Evolutionary conservation across 2,888 invertebrate species (phyloP).

Genomic region (Nezara viridula): DNA sequence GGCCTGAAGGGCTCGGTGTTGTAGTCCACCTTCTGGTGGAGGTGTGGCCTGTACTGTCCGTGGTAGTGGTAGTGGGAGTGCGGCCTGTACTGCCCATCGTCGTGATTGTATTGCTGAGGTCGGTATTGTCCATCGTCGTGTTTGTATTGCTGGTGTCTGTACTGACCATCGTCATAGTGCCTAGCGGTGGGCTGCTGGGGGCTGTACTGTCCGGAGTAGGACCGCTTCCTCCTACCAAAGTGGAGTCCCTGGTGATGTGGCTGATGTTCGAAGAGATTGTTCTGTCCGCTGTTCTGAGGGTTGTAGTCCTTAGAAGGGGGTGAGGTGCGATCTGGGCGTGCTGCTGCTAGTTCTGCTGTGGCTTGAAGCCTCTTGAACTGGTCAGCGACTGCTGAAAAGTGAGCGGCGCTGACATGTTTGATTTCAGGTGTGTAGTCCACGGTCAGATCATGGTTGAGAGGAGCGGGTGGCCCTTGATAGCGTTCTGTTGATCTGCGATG

Average conservation of each 20-base stretch:
- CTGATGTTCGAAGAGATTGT: background rate
- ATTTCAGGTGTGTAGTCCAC: constrained; percentile 70
- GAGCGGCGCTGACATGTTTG: constrained; percentile 69
- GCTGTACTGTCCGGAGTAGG: background rate
- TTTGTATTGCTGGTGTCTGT: background rate
- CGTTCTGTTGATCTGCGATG: constrained; percentile 39
- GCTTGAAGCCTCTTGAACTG: constrained; percentile 63
- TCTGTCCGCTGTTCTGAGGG: background rate
- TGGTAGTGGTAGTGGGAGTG: background rate
- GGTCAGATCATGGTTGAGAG: constrained; percentile 65
- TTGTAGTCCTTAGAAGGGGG: constrained; percentile 8
- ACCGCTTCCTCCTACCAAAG: background rate
- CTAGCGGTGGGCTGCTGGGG: background rate
- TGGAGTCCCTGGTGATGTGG: background rate
- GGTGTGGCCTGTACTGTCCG: constrained; percentile 50
- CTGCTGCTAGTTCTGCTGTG: background rate
- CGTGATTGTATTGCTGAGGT: background rate
- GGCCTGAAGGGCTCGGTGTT: background rate
- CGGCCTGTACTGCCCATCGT: background rate
- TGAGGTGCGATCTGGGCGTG: background rate
- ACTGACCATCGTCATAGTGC: background rate
- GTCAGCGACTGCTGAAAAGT: constrained; percentile 65
- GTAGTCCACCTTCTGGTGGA: constrained; percentile 54
- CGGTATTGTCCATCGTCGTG: background rate
- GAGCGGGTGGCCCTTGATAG: constrained; percentile 65